Conservation (phyloP, 1,140 invertebrate genomes). For the Monochamus saltuarius region DNA sequence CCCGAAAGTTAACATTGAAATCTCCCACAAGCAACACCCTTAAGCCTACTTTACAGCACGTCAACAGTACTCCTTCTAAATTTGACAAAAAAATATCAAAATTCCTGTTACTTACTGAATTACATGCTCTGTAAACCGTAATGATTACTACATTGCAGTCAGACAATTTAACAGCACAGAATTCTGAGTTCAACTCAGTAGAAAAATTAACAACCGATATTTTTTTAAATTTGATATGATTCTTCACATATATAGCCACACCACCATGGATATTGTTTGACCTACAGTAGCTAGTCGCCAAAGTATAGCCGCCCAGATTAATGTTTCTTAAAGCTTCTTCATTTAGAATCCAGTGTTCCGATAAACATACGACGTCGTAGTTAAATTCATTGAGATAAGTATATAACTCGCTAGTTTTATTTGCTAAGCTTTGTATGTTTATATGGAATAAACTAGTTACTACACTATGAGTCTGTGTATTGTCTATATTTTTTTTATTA, state of each 20-base stretch:
- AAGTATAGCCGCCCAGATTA: not conserved
- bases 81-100: not conserved
- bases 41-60: not conserved
- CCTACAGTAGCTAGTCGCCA: not conserved
- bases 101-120: not conserved
- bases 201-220: not conserved
- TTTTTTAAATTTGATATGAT: not conserved
- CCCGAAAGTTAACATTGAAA: conserved; percentile 4
- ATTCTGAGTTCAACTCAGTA: not conserved
- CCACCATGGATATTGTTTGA: not conserved
- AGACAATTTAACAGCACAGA: not conserved
- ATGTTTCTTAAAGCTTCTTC: not conserved
- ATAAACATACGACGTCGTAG: not conserved
- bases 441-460: not conserved
- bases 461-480: too few relatives aligned
- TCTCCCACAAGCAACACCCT: not conserved
- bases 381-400: not conserved
- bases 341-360: not conserved
- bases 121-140: not conserved
- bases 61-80: not conserved
- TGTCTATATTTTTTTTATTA: too few relatives aligned
- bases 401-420: not conserved
- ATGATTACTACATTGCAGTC: not conserved
- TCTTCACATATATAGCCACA: conserved; percentile 5
- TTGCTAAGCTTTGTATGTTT: not conserved